Conservation (phyloP, 2,113 vertebrate genomes). For the Corythornis vintsioides region DNA sequence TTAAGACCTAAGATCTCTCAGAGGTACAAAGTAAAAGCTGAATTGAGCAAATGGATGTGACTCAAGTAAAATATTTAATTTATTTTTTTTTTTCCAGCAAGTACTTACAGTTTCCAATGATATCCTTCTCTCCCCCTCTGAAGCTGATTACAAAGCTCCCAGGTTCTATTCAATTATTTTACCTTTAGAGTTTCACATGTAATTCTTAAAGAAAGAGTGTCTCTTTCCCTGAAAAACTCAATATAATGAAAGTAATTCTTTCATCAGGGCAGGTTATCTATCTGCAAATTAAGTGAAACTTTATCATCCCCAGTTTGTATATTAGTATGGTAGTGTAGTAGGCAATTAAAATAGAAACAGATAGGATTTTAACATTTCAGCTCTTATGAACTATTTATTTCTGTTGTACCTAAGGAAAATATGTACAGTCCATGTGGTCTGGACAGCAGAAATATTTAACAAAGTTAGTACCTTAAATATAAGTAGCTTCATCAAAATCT, state of each 20-base stretch:
- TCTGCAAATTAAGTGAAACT: not conserved
- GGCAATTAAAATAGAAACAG: not conserved
- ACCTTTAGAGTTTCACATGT: not conserved
- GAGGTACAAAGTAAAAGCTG: not conserved
- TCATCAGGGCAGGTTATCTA: not conserved
- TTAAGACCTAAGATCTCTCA: not conserved
- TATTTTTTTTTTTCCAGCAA: not conserved
- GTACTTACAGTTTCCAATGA: not conserved
- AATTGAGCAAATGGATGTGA: not conserved
- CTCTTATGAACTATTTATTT: not conserved
- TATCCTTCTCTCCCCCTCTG: not conserved
- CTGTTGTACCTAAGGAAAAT: not conserved
- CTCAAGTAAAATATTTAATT: not conserved
- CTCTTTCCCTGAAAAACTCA: not conserved
- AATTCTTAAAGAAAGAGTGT: not conserved
- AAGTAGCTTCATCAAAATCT: not conserved
- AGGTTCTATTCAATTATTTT: not conserved
- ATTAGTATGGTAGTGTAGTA: not conserved
- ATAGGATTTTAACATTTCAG: not conserved
- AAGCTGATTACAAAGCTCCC: not conserved
- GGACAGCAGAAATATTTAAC: not conserved
- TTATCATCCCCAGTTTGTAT: not conserved
- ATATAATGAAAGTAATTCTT: not conserved
- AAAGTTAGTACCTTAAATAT: not conserved
- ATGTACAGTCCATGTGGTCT: not conserved